These are phyloP conservation scores for Synanthedon formicaeformis DNA, from an alignment of 2,888 invertebrate genomes.

Conservation along the genomic window DNA sequence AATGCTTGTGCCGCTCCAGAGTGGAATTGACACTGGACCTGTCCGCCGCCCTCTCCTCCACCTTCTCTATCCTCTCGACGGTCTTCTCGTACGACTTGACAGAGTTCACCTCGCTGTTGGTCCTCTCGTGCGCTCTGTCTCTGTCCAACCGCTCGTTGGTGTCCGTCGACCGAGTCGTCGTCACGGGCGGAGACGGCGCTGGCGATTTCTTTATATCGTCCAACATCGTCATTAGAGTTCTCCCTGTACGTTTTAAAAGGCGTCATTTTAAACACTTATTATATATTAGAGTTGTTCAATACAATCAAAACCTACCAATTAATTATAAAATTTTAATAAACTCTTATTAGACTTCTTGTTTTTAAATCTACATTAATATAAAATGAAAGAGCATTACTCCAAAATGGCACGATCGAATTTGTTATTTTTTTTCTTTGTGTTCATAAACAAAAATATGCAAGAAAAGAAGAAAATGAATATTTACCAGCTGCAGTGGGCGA, in stretches of 20 bases:
- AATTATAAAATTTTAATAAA: too few species aligned
- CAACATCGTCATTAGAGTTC: slow-evolving; percentile 49
- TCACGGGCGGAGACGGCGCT: slow-evolving; percentile 32
- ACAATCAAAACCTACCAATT: too few species aligned
- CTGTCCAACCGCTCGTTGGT: slow-evolving; percentile 1
- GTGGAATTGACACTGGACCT: slow-evolving; percentile 20
- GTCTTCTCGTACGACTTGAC: slow-evolving; percentile 23
- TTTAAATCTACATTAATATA: too few species aligned
- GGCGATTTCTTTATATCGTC: slow-evolving; percentile 53
- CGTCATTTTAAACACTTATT: too few species aligned
- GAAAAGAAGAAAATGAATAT: slow-evolving; percentile 1
- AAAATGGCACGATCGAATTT: too few species aligned
- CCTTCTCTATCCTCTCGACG: slow-evolving; percentile 26
- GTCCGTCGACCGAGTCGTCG: slow-evolving; percentile 14
- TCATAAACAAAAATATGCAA: too few species aligned
- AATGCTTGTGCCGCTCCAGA: slow-evolving; percentile 38
- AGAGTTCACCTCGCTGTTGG: slow-evolving; percentile 18
- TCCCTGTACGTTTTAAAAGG: slow-evolving; percentile 23
- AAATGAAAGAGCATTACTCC: too few species aligned
- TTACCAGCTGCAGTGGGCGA: slow-evolving; percentile 62
- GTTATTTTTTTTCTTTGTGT: too few species aligned
- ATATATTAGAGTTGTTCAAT: too few species aligned
- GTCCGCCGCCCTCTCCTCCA: slow-evolving; percentile 7
- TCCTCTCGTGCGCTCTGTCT: slow-evolving; percentile 13
- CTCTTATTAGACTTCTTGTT: too few species aligned